Percentiles rank a stretch among this genome's conserved stretches.
These are phyloP conservation scores for Cavia porcellus DNA, from an alignment of 2,113 vertebrate species.

Conservation along the genomic window DNA sequence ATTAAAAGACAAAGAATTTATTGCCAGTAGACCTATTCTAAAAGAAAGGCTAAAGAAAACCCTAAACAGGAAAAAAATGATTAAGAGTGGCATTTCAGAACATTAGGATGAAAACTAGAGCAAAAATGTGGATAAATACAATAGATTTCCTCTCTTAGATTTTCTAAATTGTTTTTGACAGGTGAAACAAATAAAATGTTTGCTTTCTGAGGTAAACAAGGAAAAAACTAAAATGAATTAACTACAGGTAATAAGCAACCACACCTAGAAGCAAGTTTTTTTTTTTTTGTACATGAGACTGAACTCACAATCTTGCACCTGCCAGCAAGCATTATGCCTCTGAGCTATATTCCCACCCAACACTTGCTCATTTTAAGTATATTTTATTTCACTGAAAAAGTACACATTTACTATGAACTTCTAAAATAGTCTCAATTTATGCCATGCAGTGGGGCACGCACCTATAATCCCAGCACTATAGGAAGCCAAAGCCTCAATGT, in stretches of 20 bases:
- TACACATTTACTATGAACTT: not conserved
- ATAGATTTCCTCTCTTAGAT: not conserved
- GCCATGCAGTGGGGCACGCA: not conserved
- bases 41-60: slow-evolving; percentile 29
- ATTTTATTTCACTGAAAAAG: slow-evolving; percentile 9
- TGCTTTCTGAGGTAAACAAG: not conserved
- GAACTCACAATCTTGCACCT: too few species aligned
- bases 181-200: slow-evolving; percentile 26
- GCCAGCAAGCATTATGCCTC: too few species aligned
- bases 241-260: slow-evolving; percentile 3
- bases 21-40: not conserved
- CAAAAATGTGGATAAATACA: not conserved
- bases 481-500: not conserved
- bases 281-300: too few species aligned
- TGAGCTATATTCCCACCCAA: too few species aligned
- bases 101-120: not conserved
- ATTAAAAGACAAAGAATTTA: slow-evolving; percentile 34
- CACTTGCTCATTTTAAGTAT: slow-evolving; percentile 1
- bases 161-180: not conserved
- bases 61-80: not conserved
- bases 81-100: not conserved
- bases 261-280: too few species aligned
- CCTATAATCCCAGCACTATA: not conserved
- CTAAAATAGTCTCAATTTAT: not conserved
- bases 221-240: not conserved